Base-by-base conservation (phyloP, 2,797 vertebrate species). In the Mormyrops attenuatus region DNA sequence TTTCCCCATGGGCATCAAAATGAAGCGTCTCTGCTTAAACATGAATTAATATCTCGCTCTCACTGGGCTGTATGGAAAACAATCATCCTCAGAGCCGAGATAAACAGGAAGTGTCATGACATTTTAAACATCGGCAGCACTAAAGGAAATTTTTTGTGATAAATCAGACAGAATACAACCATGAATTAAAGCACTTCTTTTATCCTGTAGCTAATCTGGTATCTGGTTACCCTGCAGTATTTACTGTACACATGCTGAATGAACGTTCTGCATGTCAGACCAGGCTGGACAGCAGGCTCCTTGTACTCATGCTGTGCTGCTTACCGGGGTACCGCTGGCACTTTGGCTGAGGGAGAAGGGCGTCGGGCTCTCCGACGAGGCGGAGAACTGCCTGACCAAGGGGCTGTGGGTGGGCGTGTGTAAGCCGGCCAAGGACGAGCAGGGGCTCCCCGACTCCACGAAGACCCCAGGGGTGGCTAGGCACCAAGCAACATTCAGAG, bases 361-460 rank as follows among this genome's bases (percentile, higher is more conserved):
- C 20, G 93, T 90, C 0, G 95, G 95, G 92, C 92, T 94, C 89
- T 97, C 97, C 0, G 96, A 96, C 47, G 96, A 95, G 80, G 95
- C 91, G 86, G 96, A 97, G 0, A 96, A 93, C 41, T 97, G 97
- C 89, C 97, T 95, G 41, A 96, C 93, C 89, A 97, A 91, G 7
- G 96, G 95, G 87, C 96, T 96, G 91, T 96, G 95, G 49, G 93
- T 93, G 13, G 93, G 86, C 5, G 94, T 94, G 88, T 95, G 93
- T 34, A 92, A 8, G 57, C 88, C 52, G 17, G 90, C 63, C 94
- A 91, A 91, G 34, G 93, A 89, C 0, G 89, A 95, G 92, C 94
- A 95, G 0, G 96, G 94, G 91, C 94, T 96, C 34, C 94, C 93
- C 0, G 95, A 57, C 6, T 97, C 97, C 0, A 94, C 69, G 88